Conservation (phyloP, 2,888 invertebrate species). For the Phorcus lineatus region DNA sequence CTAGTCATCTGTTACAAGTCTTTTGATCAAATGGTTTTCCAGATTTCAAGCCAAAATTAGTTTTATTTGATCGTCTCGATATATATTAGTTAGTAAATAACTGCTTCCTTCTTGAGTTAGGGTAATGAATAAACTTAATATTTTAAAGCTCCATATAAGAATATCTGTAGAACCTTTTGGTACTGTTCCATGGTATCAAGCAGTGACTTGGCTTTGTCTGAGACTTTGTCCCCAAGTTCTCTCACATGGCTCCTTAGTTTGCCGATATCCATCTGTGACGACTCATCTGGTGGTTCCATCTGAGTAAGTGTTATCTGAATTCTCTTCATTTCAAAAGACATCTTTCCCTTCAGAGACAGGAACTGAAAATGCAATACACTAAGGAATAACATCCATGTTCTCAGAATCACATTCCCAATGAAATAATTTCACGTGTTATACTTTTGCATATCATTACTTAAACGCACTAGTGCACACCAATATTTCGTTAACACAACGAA, state of each 20-base stretch:
- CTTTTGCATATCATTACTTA: neutral
- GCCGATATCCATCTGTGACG: conserved; percentile 4
- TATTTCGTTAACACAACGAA: too few relatives aligned
- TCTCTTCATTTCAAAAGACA: conserved; percentile 25
- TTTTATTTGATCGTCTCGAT: too few relatives aligned
- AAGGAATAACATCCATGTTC: neutral
- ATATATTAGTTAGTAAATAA: too few relatives aligned
- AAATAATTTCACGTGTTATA: neutral
- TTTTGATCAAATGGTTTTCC: too few relatives aligned
- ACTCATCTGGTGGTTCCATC: neutral
- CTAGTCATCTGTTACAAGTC: too few relatives aligned
- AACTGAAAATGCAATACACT: conserved; percentile 39
- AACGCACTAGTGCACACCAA: too few relatives aligned
- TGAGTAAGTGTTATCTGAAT: conserved; percentile 6
- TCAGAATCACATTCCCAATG: neutral
- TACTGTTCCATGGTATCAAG: conserved; percentile 47
- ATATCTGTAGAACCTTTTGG: conserved; percentile 27
- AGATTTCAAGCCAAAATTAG: too few relatives aligned
- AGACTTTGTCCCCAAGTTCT: conserved; percentile 38
- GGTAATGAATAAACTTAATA: too few relatives aligned
- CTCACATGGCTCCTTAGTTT: conserved; percentile 16
- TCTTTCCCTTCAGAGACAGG: conserved; percentile 34
- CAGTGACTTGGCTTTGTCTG: conserved; percentile 40
- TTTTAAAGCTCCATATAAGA: neutral
- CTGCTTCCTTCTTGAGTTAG: too few relatives aligned